Evolutionary conservation across 1,140 invertebrate species (phyloP).

Genomic region (Agrilus planipennis): DNA sequence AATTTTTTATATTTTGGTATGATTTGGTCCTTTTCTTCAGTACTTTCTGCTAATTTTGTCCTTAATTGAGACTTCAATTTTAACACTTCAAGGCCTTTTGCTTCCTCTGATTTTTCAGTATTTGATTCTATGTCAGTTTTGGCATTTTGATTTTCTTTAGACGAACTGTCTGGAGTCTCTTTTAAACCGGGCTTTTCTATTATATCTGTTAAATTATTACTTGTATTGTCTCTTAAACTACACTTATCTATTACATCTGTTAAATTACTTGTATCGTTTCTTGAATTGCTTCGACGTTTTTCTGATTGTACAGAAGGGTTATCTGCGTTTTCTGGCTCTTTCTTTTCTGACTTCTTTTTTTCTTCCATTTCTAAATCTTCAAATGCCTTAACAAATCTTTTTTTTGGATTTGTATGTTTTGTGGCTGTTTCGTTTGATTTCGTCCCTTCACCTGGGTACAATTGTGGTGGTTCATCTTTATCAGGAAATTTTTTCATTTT

Average conservation of each 20-base stretch:
- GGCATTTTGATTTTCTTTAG: background rate
- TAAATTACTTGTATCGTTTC: too few relatives aligned
- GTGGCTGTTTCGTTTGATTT: constrained; percentile 16
- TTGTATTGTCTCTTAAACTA: too few relatives aligned
- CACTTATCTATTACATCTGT: too few relatives aligned
- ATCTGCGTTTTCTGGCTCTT: background rate
- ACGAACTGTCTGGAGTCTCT: too few relatives aligned
- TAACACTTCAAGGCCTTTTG: constrained; percentile 10
- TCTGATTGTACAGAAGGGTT: background rate
- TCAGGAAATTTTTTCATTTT: constrained; percentile 31
- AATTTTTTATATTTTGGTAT: background rate
- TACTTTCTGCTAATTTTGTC: constrained; percentile 6
- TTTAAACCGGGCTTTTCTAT: too few relatives aligned
- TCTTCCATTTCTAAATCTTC: constrained; percentile 26
- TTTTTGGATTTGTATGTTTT: constrained; percentile 28
- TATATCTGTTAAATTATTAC: too few relatives aligned
- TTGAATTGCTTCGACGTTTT: too few relatives aligned
- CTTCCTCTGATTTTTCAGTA: constrained; percentile 10
- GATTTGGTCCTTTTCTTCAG: background rate
- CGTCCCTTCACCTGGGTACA: background rate
- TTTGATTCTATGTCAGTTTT: constrained; percentile 4
- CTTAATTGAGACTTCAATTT: constrained; percentile 15
- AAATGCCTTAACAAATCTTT: constrained; percentile 30
- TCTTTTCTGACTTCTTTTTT: constrained; percentile 8
- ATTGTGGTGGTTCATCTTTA: constrained; percentile 11